Conservation (phyloP, 2,113 vertebrate genomes). For the Arvicanthis niloticus region DNA sequence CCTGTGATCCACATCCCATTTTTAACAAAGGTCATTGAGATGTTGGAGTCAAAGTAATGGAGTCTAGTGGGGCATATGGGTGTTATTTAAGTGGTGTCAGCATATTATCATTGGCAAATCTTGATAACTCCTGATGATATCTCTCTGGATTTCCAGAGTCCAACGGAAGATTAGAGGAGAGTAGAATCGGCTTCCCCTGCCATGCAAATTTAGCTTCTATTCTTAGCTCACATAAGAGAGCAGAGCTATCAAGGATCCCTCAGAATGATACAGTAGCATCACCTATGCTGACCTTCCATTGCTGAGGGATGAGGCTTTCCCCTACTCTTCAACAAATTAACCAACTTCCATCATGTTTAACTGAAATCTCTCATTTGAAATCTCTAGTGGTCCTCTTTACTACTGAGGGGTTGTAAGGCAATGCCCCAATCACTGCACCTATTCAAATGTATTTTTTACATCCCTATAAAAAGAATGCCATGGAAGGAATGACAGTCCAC, state of each 20-base stretch:
- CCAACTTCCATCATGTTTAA: not conserved
- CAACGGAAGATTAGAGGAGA: not conserved
- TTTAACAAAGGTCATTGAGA: conserved; percentile 64
- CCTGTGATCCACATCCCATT: conserved; percentile 31
- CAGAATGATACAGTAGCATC: no score
- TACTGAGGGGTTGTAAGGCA: not conserved
- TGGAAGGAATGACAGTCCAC: not conserved
- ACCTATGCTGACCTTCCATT: not conserved
- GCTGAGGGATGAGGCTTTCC: not conserved
- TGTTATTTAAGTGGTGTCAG: conserved; percentile 69
- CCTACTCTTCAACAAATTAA: not conserved
- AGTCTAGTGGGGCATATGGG: not conserved
- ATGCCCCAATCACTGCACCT: not conserved
- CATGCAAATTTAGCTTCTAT: not conserved
- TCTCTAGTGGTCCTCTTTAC: not conserved
- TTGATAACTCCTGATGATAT: not conserved
- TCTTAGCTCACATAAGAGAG: not conserved
- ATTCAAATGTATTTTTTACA: not conserved
- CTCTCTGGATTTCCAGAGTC: not conserved
- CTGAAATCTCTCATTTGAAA: not conserved
- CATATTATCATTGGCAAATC: not conserved
- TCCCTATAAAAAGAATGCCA: not conserved
- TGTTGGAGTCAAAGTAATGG: conserved; percentile 68
- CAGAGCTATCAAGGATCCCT: not conserved
- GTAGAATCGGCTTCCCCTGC: not conserved